Evolutionary conservation across 1,140 invertebrate genomes (phyloP), one percentile per base, ranked within the genome.

Genomic region (Alviniconcha marisindica): DNA sequence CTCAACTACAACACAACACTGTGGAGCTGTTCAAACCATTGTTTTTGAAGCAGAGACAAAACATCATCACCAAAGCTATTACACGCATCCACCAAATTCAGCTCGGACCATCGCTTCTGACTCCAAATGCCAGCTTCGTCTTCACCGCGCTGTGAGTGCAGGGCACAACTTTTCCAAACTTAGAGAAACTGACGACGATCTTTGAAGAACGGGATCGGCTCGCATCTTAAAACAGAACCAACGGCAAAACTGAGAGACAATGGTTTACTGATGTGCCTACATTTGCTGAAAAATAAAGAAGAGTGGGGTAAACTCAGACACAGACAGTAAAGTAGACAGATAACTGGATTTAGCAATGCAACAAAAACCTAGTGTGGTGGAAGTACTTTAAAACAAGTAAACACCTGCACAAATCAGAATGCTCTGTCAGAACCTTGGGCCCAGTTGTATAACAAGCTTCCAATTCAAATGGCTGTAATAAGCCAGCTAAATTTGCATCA

Each of bases 211-310:
- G 63, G 63, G 28, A 24, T 66, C 44, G 63, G 63, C 63, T 66
- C 63, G 63, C 63, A 66, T 66, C 63, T 66, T 66, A 66, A 66
- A 66, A 66, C 28, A 66, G 63, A 66, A 66, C 63, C 63, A 66
- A 66, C 28, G 28, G 31, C 33, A 66, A 66, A 66, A 66, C n/a
- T 66, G 63, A 66, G 21, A n/a, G n/a, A n/a, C 44, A 66, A 31
- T 5, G 31, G 31, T 66, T 28, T 14, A 28, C 10, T 28, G n/a
- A 66, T n/a, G n/a, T 21, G 15, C 56, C n/a, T 60, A 15, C 21
- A 12, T 66, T 66, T 66, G 2, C 31, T 66, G 28, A 5, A 48
- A 48, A 10, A 48, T 5, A 48, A 48, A 48, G n/a, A 48, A 10
- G 44, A 48, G 18, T 5, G 44, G 18, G 18, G 44, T 48, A 48